Evolutionary conservation across 2,888 invertebrate species (phyloP).

Genomic region (Buathra laborator): DNA sequence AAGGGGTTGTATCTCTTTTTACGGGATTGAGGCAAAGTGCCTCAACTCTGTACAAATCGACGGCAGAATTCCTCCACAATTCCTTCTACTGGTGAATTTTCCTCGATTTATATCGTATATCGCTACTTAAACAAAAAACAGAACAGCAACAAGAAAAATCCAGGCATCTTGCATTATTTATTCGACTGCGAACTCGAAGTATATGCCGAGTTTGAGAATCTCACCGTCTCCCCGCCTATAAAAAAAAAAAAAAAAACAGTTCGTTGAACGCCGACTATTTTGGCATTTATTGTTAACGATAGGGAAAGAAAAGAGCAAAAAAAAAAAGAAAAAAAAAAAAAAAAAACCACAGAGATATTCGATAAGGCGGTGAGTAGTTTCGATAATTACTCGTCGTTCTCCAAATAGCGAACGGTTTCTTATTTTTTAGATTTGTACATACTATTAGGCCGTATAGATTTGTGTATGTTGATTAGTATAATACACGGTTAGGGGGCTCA

Average conservation of each 20-base stretch:
- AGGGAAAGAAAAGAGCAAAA: not conserved
- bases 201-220: conserved; percentile 57
- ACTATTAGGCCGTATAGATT: conserved; percentile 56
- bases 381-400: conserved; percentile 54
- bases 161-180: conserved; percentile 54
- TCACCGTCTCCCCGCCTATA: conserved; percentile 50
- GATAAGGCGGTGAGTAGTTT: conserved; percentile 38
- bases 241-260: conserved; percentile 13
- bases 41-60: conserved; percentile 83
- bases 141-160: conserved; percentile 28
- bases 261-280: conserved; percentile 34
- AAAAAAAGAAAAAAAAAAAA: conserved; percentile 9
- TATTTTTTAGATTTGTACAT: conserved; percentile 67
- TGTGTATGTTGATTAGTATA: conserved; percentile 61
- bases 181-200: conserved; percentile 53
- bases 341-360: conserved; percentile 25
- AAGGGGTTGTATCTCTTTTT: conserved; percentile 84
- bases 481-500: conserved; percentile 28
- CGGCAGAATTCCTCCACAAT: conserved; percentile 82
- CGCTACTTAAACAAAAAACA: conserved; percentile 27
- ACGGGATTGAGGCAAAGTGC: conserved; percentile 84
- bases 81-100: conserved; percentile 84
- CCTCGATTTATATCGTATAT: conserved; percentile 29
- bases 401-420: conserved; percentile 48
- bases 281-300: conserved; percentile 33